These are phyloP conservation scores for Merluccius polli DNA, from an alignment of 2,797 vertebrate species.

Conservation along the genomic window DNA sequence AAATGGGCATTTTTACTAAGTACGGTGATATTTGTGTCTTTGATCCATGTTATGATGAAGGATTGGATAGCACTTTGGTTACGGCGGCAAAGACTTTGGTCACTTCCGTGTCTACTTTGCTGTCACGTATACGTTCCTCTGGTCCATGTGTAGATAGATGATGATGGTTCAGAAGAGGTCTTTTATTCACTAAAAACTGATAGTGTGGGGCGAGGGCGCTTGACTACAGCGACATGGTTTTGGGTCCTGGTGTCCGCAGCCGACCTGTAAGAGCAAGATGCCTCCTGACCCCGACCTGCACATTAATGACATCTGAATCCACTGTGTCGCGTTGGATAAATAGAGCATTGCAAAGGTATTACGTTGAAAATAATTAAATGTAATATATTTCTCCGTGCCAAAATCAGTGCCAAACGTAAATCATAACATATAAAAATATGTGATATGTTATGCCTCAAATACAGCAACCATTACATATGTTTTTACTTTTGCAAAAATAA, in stretches of 20 bases:
- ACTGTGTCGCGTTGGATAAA: neutral
- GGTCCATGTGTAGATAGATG: conserved; percentile 38
- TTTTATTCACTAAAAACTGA: neutral
- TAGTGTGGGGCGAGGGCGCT: too few relatives aligned
- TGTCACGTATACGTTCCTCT: conserved; percentile 37
- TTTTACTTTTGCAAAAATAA: neutral
- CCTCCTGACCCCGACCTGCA: too few relatives aligned
- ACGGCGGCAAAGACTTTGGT: conserved; percentile 32
- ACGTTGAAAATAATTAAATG: neutral
- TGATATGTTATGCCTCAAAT: neutral
- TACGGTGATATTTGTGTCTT: neutral
- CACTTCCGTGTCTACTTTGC: conserved; percentile 34
- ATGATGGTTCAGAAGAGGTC: conserved; percentile 27
- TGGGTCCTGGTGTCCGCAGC: too few relatives aligned
- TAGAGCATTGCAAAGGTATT: neutral
- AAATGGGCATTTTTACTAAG: neutral
- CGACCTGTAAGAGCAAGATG: too few relatives aligned
- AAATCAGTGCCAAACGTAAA: neutral
- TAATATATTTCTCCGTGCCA: neutral
- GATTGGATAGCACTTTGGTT: neutral
- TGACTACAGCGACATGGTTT: too few relatives aligned
- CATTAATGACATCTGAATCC: neutral
- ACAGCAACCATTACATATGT: neutral
- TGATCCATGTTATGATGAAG: neutral
- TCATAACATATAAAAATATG: neutral